Evolutionary conservation across 2,797 vertebrate genomes (phyloP).

Genomic region (Aeoliscus strigatus): DNA sequence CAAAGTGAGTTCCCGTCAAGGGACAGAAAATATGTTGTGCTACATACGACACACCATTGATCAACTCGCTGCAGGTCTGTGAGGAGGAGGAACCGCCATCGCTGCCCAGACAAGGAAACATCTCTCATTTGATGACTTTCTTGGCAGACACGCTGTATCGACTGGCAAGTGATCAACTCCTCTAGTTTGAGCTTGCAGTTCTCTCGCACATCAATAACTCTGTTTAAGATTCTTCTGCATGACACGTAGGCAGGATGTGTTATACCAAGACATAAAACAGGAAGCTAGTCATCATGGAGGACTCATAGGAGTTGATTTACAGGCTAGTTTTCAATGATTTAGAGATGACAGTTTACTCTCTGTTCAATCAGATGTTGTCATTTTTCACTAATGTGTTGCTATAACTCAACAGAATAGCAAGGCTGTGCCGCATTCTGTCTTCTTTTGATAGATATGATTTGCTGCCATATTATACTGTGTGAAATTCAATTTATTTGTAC

Average conservation of each 20-base stretch:
- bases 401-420: too few relatives aligned
- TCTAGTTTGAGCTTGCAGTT: constrained; percentile 47
- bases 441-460: too few relatives aligned
- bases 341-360: too few relatives aligned
- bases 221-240: constrained; percentile 33
- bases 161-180: constrained; percentile 61
- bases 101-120: constrained; percentile 38
- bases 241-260: constrained; percentile 31
- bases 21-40: constrained; percentile 35
- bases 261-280: constrained; percentile 39
- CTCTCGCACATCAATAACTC: constrained; percentile 41
- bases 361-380: too few relatives aligned
- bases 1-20: too few relatives aligned
- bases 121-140: constrained; percentile 57
- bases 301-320: too few relatives aligned
- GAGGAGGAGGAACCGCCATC: constrained; percentile 18
- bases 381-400: too few relatives aligned
- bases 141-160: constrained; percentile 59
- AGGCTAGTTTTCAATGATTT: too few relatives aligned
- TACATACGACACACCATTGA: constrained; percentile 40
- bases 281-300: constrained; percentile 29
- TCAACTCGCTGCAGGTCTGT: constrained; percentile 34
- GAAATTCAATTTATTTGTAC: too few relatives aligned
- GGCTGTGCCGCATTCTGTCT: too few relatives aligned
- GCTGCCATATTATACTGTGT: too few relatives aligned